Evolutionary conservation across 2,888 invertebrate genomes (phyloP), one percentile per base, ranked within the genome.

Genomic region (Clunio marinus): DNA sequence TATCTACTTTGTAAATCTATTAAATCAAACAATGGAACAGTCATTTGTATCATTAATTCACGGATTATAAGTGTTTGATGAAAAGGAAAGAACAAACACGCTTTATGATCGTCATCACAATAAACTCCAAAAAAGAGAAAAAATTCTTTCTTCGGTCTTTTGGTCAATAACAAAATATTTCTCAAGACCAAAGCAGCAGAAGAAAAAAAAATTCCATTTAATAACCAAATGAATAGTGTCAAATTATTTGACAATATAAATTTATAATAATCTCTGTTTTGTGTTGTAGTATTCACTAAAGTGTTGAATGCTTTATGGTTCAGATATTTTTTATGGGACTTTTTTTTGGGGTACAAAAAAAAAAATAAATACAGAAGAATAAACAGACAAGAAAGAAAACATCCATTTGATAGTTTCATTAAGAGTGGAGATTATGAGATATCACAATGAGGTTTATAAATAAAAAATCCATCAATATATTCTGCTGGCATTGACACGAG

Each of bases 161-260:
- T 15, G 41, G 10, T 41, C 10, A 41, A 10, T n/a, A 41, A 10
- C n/a, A n/a, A 41, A 15, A 41, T n/a, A 41, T 41, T n/a, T 41
- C 41, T 41, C 41, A 22, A 20, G 27, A 20, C 8, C 51, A 51
- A 51, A 32, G 10, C 32, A 32, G 10, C 32, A 15, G 27, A 55
- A 55, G 55, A 57, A 27, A 41, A 46, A 25, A 32, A 57, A 41
- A 68, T 41, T 41, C 25, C 68, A 68, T 68, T 68, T 68, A 58
- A 58, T 68, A 68, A 41, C 45, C 68, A 68, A 68, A 68, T 68
- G 68, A 58, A 68, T 58, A 68, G 58, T 68, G 68, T 68, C 68
- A 46, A 58, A 68, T 68, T 58, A 68, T 68, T 65, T 68, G 68
- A 68, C 68, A 68, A 68, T 68, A 55, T 24, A 68, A 68, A 68